Evolutionary conservation across 2,797 vertebrate genomes (phyloP), one percentile per base, ranked within the genome.

Genomic region (Adelosebastes latens): DNA sequence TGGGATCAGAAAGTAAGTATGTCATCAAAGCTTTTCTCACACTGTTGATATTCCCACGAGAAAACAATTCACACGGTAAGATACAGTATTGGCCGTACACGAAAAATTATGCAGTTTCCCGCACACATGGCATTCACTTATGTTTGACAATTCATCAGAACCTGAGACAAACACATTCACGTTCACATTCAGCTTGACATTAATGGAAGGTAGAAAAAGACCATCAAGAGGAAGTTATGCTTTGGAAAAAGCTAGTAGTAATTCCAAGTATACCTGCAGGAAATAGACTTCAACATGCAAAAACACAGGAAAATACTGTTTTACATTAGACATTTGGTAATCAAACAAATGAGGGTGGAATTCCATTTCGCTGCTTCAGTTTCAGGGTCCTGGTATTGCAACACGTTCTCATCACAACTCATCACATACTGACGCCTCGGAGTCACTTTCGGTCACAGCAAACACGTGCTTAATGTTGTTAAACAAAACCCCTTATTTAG

Each of bases 11-110:
- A 64, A 80, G 72, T 61, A 32, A 42, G 31, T 9, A 53, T 66
- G 59, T 78, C 75, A 75, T 77, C 53, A 55, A 73, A 74, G 53
- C 4, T 63, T 80, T 82, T 85, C 16, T 77, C 72, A 77, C 81
- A 71, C 39, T 39, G 22, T 14, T 12, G 8, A 83, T 39, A 81
- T 77, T 85, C 80, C 70, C 75, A 80, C 10, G 39, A 83, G 75
- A 81, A 83, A 46, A 12, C 1, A 12, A 24, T 25, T 81, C 62
- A 32, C 60, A 42, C 22, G 14, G 22, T 24, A 1, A 31, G 4
- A 65, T 14, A 31, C 53, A 20, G 27, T 24, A 29, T 2, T 58
- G 65, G n/a, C n/a, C 12, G 5, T 24, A 64, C 62, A 64, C 9
- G n/a, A 53, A 34, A 70, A 14, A 53, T 72, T 34, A 76, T 62